Percentiles rank a stretch among this genome's conserved stretches.
These are phyloP conservation scores for Pocillopora grandis DNA, from an alignment of 92 coral and sea anemone genomes.

Conservation along the genomic window DNA sequence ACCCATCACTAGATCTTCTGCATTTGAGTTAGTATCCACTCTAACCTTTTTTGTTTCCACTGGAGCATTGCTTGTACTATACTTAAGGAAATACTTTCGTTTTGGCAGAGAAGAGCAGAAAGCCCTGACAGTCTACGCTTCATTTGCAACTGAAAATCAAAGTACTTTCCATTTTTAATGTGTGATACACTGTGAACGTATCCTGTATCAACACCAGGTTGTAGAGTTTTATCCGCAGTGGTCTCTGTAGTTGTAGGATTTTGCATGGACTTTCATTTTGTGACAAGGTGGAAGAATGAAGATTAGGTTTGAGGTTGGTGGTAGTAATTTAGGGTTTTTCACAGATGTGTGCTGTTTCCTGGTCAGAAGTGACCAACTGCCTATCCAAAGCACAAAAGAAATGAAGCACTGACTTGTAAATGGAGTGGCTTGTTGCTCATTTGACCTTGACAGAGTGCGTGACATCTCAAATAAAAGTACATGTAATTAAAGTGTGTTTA, in stretches of 20 bases:
- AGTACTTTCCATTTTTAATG: conserved; percentile 39
- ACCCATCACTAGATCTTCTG: too few relatives aligned
- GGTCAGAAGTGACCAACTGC: too few relatives aligned
- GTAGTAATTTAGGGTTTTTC: conserved; percentile 18
- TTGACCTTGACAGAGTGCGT: too few relatives aligned
- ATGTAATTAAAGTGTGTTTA: too few relatives aligned
- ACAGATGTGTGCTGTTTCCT: conserved; percentile 13
- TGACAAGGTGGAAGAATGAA: conserved; percentile 21
- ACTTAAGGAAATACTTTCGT: conserved; percentile 38
- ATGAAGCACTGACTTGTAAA: too few relatives aligned
- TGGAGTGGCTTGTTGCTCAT: too few relatives aligned
- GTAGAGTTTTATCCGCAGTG: conserved; percentile 3
- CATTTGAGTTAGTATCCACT: conserved; percentile 43
- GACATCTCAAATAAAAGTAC: too few relatives aligned
- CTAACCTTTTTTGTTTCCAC: conserved; percentile 45
- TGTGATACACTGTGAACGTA: conserved; percentile 44
- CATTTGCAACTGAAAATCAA: conserved; percentile 54
- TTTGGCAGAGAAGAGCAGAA: conserved; percentile 50
- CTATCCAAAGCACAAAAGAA: too few relatives aligned
- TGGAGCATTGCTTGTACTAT: conserved; percentile 35
- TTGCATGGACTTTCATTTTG: background rate
- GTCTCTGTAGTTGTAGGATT: background rate
- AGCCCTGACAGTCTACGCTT: conserved; percentile 43
- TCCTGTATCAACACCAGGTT: conserved; percentile 12
- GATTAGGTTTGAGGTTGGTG: conserved; percentile 22